These are phyloP conservation scores for Ifrita kowaldi DNA, from an alignment of 2,113 vertebrate species.

Conservation along the genomic window DNA sequence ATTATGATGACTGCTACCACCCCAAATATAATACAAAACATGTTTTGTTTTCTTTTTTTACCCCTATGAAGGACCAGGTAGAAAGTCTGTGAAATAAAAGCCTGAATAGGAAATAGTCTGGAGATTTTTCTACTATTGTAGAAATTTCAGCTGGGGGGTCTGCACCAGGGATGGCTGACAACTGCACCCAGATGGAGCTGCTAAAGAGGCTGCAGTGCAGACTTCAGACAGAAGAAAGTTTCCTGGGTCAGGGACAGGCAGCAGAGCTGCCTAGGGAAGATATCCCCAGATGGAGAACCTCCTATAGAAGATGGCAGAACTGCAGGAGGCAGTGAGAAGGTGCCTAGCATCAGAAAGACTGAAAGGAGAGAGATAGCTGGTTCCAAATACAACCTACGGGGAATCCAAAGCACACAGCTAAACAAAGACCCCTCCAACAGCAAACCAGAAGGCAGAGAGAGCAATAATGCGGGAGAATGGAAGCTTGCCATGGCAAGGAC, in stretches of 20 bases:
- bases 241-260: background rate
- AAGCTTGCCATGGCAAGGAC: background rate
- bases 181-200: background rate
- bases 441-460: background rate
- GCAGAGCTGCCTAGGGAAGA: too few species aligned
- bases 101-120: background rate
- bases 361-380: background rate
- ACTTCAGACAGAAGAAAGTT: background rate
- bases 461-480: background rate
- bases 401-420: background rate
- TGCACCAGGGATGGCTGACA: background rate
- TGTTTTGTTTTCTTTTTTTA: background rate
- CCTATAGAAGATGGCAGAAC: background rate
- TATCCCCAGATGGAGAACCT: background rate
- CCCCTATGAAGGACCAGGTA: background rate
- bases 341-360: background rate
- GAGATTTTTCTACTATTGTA: background rate
- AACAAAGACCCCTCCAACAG: background rate
- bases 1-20: background rate
- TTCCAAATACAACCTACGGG: background rate
- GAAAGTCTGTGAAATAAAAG: background rate
- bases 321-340: background rate
- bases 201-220: background rate
- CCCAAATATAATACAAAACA: background rate
- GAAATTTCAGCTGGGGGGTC: background rate